These are phyloP conservation scores for Crypturellus undulatus DNA, from an alignment of 2,113 vertebrate species.

Conservation along the genomic window DNA sequence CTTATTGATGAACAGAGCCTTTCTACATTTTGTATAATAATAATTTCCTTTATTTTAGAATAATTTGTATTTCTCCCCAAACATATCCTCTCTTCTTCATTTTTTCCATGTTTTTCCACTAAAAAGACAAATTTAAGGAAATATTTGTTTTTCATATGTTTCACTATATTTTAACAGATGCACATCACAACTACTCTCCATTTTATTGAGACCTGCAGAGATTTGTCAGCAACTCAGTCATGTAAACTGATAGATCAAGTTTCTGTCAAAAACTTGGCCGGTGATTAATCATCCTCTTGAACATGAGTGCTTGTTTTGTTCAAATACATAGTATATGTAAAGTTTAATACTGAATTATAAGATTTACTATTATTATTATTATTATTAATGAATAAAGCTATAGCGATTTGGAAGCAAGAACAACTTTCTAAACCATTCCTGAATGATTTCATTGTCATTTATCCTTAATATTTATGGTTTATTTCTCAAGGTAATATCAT, in stretches of 20 bases:
- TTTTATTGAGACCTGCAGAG: neutral
- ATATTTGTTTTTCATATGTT: neutral
- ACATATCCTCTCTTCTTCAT: neutral
- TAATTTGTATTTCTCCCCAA: neutral
- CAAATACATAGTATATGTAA: neutral
- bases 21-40: neutral
- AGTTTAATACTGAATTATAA: neutral
- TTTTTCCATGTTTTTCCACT: fast-evolving
- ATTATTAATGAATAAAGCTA: no score
- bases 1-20: fast-evolving
- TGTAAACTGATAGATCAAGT: neutral
- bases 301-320: neutral
- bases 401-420: neutral
- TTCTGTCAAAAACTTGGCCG: neutral
- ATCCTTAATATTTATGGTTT: neutral
- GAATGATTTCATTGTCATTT: neutral
- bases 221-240: neutral
- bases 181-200: neutral
- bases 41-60: neutral
- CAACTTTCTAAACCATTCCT: neutral
- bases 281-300: constrained; percentile 33
- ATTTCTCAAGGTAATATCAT: neutral
- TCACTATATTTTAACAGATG: neutral
- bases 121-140: neutral
- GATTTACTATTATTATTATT: no score